Conservation (phyloP, 2,113 vertebrate genomes). For the Scomber colias region DNA sequence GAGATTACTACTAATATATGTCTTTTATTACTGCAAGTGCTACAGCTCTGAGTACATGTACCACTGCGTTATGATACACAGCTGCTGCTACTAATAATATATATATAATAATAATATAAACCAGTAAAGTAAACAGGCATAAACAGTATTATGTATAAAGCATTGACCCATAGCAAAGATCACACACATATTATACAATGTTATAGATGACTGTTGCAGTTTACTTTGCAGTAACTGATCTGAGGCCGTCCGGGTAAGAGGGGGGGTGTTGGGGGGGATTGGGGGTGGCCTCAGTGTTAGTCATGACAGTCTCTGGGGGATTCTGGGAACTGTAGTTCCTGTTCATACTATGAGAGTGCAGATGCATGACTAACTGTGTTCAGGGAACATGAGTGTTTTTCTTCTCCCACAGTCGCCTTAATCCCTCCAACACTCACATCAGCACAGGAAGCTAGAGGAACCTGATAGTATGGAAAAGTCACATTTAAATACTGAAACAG, state of each 20-base stretch:
- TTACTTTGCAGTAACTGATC: too few relatives aligned
- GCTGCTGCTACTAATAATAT: too few relatives aligned
- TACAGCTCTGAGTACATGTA: too few relatives aligned
- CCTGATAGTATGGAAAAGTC: background rate
- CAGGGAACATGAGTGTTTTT: background rate
- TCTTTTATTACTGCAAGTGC: too few relatives aligned
- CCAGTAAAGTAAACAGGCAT: too few relatives aligned
- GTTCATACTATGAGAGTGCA: constrained; percentile 23
- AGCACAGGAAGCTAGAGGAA: background rate
- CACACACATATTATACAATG: background rate
- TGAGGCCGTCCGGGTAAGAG: too few relatives aligned
- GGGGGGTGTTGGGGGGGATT: too few relatives aligned
- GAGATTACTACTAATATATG: background rate
- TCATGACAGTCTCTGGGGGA: constrained; percentile 18
- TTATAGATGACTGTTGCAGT: too few relatives aligned
- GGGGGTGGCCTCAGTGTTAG: background rate
- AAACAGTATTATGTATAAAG: background rate
- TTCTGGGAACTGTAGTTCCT: constrained; percentile 55
- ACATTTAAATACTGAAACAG: too few relatives aligned
- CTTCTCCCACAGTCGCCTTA: constrained; percentile 18
- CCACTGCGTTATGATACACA: too few relatives aligned
- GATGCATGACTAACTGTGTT: constrained; percentile 65
- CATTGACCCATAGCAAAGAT: background rate
- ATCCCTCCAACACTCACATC: constrained; percentile 1
- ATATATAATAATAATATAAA: too few relatives aligned